Percentiles rank a stretch among this genome's conserved stretches.
Conservation (phyloP, 2,113 vertebrate species). For the Aleadryas rufinucha region DNA sequence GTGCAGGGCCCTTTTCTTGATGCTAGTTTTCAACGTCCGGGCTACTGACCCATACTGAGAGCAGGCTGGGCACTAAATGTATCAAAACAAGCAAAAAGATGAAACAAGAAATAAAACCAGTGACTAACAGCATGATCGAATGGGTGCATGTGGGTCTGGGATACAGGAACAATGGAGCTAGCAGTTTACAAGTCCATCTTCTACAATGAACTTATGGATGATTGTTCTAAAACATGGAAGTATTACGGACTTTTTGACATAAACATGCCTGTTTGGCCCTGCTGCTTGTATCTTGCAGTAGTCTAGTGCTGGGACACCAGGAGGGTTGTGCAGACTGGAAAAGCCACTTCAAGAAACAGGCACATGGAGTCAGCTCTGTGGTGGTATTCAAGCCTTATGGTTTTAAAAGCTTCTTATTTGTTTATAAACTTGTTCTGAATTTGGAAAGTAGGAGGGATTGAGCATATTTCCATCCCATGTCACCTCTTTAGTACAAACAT, state of each 20-base stretch:
- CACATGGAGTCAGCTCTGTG: rapidly evolving
- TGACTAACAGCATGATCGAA: background rate
- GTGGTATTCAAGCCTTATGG: background rate
- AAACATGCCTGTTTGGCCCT: background rate
- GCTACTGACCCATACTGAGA: background rate
- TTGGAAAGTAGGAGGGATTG: background rate
- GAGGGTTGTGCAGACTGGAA: background rate
- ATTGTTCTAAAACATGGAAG: background rate
- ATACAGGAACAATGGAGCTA: background rate
- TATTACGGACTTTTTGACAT: background rate
- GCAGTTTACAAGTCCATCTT: background rate
- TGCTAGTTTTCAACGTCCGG: background rate
- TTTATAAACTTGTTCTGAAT: background rate
- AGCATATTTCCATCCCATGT: background rate
- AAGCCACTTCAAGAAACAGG: background rate
- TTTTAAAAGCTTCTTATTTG: background rate
- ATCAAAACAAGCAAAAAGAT: background rate
- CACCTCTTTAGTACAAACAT: background rate
- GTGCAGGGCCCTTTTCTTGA: background rate
- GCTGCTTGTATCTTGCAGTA: background rate
- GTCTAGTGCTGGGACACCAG: background rate
- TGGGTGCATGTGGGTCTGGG: background rate
- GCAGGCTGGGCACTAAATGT: background rate
- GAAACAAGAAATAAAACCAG: background rate
- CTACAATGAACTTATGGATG: background rate